Percentiles rank a stretch among this genome's conserved stretches.
These are phyloP conservation scores for Spheniscus humboldti DNA, from an alignment of 2,797 vertebrate genomes.

Conservation along the genomic window DNA sequence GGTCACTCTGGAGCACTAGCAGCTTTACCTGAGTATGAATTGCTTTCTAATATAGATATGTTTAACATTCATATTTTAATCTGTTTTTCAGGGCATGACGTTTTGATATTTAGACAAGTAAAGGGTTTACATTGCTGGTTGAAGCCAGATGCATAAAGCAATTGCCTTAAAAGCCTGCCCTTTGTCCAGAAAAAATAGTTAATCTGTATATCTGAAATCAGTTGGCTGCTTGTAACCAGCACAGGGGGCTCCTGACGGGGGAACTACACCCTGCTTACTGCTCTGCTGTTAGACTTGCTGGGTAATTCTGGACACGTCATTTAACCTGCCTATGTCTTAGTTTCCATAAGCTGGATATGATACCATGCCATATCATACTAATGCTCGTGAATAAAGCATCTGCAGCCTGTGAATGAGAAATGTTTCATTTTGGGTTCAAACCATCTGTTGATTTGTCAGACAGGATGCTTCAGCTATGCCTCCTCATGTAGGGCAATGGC, in stretches of 20 bases:
- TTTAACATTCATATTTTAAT: not conserved
- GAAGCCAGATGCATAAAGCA: not conserved
- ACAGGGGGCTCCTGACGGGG: not conserved
- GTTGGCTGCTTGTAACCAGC: not conserved
- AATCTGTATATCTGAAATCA: not conserved
- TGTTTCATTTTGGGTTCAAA: not conserved
- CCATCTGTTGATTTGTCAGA: not conserved
- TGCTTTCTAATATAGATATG: not conserved
- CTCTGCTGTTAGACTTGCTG: not conserved
- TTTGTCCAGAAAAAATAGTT: not conserved
- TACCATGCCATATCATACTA: not conserved
- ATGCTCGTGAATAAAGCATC: not conserved
- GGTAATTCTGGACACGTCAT: not conserved
- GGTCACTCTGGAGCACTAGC: slow-evolving; percentile 55
- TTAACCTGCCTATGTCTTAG: not conserved
- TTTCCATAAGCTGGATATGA: not conserved
- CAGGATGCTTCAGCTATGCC: not conserved
- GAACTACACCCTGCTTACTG: not conserved
- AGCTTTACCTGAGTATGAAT: slow-evolving; percentile 45
- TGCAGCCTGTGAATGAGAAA: not conserved
- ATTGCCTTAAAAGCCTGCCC: not conserved
- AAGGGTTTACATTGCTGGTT: not conserved
- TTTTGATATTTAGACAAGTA: not conserved
- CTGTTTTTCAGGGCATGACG: not conserved
- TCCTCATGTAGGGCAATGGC: not conserved